Base-by-base conservation (phyloP, 2,888 invertebrate species). In the Perdita meconis region DNA sequence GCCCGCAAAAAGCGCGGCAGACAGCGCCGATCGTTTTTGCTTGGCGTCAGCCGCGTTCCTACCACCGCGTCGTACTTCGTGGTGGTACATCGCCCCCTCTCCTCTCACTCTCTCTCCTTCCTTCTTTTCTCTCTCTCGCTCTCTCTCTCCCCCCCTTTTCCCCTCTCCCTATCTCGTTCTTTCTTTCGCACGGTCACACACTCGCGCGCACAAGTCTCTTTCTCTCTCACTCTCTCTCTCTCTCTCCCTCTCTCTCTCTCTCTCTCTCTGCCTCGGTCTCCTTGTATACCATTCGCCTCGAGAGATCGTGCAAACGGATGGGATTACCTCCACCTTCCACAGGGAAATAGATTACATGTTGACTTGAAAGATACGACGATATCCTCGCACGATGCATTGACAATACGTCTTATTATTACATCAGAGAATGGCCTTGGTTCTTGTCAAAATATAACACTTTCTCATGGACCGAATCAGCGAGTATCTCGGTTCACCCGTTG, bases 21-120 rank as follows among this genome's bases (percentile, higher is more conserved):
- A 92, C 92, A 92, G 92, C 92, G 91, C 89, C 90, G 90, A 90
- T 89, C 88, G 91, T 92, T 92, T 92, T 92, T 92, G 92, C 91
- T 86, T 86, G 87, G 90, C 91, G 90, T 91, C 92, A 91, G 91
- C 92, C 90, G 90, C 89, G 86, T 88, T 88, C 87, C 90, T 87
- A 87, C 88, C 87, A 87, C 88, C 86, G 84, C 93, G 92, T 86
- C 85, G 86, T 87, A 86, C 89, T 93, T 93, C 92, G 92, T 87
- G 74, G 77, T 85, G 87, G 87, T 88, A 90, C 88, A 84, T 87
- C 86, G 86, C 86, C 88, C 89, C 82, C 67, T 90, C 47, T 61
- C 70, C 47, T 42, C 57, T 42, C 50, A 40, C 65, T n/a, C 64
- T 47, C 65, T 42, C 50, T 42, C 68, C 55, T 24, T 16, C 63